Evolutionary conservation across 2,888 invertebrate species (phyloP).

Genomic region (Drosophila nr. perissopoda): DNA sequence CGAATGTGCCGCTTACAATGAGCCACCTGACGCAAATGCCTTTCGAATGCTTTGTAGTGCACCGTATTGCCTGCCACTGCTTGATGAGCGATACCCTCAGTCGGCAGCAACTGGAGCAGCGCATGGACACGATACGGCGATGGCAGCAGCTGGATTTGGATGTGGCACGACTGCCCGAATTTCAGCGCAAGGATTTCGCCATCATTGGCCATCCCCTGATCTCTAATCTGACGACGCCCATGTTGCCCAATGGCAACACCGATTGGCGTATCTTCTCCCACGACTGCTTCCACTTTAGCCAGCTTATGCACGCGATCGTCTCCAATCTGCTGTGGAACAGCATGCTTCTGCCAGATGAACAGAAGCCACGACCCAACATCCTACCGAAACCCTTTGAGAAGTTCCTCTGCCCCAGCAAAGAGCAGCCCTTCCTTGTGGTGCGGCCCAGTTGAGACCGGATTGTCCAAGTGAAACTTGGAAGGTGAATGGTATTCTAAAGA

Average conservation of each 20-base stretch:
- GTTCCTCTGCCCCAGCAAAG: constrained; percentile 81
- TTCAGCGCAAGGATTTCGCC: constrained; percentile 86
- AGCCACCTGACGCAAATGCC: constrained; percentile 56
- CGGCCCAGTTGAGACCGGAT: constrained; percentile 59
- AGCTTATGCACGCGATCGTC: constrained; percentile 86
- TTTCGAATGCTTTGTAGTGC: constrained; percentile 65
- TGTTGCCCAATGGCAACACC: constrained; percentile 79
- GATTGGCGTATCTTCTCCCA: constrained; percentile 86
- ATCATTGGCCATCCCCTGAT: constrained; percentile 86
- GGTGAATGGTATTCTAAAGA: constrained; percentile 2
- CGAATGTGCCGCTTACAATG: constrained; percentile 68
- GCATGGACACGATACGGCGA: constrained; percentile 48
- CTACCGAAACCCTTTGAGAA: constrained; percentile 37
- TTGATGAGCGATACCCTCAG: constrained; percentile 65
- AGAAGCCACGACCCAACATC: constrained; percentile 65
- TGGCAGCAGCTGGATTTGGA: constrained; percentile 86
- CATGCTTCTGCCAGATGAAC: constrained; percentile 85
- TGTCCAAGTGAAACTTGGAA: not conserved
- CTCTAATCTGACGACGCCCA: constrained; percentile 81
- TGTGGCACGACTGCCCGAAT: constrained; percentile 83
- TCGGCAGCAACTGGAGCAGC: constrained; percentile 30
- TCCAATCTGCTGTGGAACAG: constrained; percentile 87
- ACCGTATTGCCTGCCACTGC: constrained; percentile 77
- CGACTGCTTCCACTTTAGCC: constrained; percentile 88
- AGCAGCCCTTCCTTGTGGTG: constrained; percentile 79